Base-by-base conservation (phyloP, 2,797 vertebrate genomes). In the Microctenopoma lineatum region DNA sequence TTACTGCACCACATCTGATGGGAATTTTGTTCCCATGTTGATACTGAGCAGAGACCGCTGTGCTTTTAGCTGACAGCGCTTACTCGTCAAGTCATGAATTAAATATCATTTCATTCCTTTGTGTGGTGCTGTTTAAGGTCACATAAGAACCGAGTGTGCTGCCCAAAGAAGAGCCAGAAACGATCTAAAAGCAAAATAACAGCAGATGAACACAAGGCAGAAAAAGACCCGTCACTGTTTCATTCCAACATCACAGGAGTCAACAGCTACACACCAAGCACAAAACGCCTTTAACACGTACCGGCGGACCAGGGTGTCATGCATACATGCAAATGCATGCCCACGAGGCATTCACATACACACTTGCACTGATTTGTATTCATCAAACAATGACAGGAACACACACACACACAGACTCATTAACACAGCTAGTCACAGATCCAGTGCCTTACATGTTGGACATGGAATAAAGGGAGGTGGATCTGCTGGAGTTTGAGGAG, bases 391-490 rank as follows among this genome's bases (percentile, higher is more conserved):
- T 60, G 51, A 82, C 61, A 25, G 68, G 13, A 54, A 75, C 65
- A 82, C 71, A 52, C 42, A 26, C 32, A 59, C 65, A 25, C 55
- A 65, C 66, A 60, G 5, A 68, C 11, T 32, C 51, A 61, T 58
- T 41, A 68, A 15, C 14, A 90, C 70, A 84, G 76, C 82, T 70
- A 81, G 77, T 65, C 79, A 90, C 89, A 92, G 84, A 93, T 83
- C 87, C 89, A 85, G 84, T 64, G 84, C 71, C 94, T 94, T 95
- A 95, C 94, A 95, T 94, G 93, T 92, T 94, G 86, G 94, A 93
- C 79, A 95, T 90, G 90, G 93, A 93, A 95, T 93, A 95, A 89
- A 95, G 92, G 86, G 93, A 94, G 75, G 92, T 83, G 88, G 94
- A 95, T 90, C 93, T 93, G 94, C 92, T 93, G 92, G 92, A 91